Conservation (phyloP, 2,888 invertebrate genomes). For the Macaria liturata region DNA sequence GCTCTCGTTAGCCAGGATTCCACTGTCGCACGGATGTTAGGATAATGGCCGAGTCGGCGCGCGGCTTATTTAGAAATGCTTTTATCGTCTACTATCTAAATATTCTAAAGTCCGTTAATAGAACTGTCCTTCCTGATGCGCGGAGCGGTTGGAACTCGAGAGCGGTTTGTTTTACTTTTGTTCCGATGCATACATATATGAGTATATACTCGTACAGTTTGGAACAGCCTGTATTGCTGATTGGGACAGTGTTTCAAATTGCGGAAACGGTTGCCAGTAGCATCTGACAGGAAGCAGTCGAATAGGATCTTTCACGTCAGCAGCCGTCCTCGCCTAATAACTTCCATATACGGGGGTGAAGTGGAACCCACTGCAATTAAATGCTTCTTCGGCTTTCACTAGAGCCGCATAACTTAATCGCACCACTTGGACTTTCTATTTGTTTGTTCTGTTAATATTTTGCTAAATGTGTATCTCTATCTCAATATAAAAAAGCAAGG, state of each 20-base stretch:
- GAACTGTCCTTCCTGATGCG: too few species aligned
- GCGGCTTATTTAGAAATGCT: slow-evolving; percentile 6
- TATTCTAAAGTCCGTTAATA: too few species aligned
- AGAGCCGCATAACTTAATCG: slow-evolving; percentile 12
- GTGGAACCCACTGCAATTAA: slow-evolving; percentile 10
- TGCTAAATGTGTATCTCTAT: not conserved
- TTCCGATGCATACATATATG: not conserved
- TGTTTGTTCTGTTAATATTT: not conserved
- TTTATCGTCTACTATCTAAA: slow-evolving; percentile 4
- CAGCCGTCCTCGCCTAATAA: slow-evolving; percentile 15
- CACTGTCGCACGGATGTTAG: slow-evolving; percentile 40
- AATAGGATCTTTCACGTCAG: slow-evolving; percentile 15
- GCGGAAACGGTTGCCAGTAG: slow-evolving; percentile 16
- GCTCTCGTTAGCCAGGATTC: slow-evolving; percentile 53
- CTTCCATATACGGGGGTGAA: slow-evolving; percentile 15
- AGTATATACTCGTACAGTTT: not conserved
- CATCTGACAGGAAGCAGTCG: slow-evolving; percentile 16
- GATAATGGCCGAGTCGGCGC: slow-evolving; percentile 20
- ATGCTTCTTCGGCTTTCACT: slow-evolving; percentile 18
- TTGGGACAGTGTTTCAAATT: slow-evolving; percentile 5
- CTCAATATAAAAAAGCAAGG: too few species aligned
- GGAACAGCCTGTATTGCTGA: slow-evolving; percentile 6
- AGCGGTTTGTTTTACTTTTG: not conserved
- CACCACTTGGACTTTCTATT: slow-evolving; percentile 10
- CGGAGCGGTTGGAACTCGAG: not conserved